Base-by-base conservation (phyloP, 2,888 invertebrate species). In the Seira ritae region DNA sequence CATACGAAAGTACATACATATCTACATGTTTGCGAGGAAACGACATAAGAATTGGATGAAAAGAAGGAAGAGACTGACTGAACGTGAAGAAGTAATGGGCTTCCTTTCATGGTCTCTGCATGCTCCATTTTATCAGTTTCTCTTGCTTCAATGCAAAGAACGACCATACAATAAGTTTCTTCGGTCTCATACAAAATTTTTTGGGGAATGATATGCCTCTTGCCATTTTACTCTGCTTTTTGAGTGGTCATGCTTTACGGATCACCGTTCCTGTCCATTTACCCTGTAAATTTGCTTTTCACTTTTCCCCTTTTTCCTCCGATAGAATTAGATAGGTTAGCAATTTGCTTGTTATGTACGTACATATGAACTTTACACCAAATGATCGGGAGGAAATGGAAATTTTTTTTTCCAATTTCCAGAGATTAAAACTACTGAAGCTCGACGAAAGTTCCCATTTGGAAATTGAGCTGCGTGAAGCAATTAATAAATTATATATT, bases 191-290 rank as follows among this genome's bases (percentile, higher is more conserved):
- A 50, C 50, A 15, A 50, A 50, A 8, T 12, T 12, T 50, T 50
- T 50, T 3, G 15, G 31, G 31, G 6, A 50, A 50, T 50, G 50
- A 50, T n/a, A 50, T 50, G 17, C 15, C 50, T 50, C 50, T 8
- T 8, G 8, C 31, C 31, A 31, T 31, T 31, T n/a, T 50, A 50
- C 12, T n/a, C 50, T 50, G 8, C 12, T 50, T 50, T 72, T 72
- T 68, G 70, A 75, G 66, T 75, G 80, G 80, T 80, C 80, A 80
- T 75, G 80, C 75, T 75, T 75, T 75, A 80, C 50, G 75, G 74
- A 75, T 80, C 75, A 70, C 70, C 75, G 80, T 80, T 75, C 75
- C 80, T 71, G 75, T 70, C 80, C 80, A 80, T 80, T 80, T 80
- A 69, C 75, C 70, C n/a, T 75, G 70, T 70, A 80, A 80, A 80